Evolutionary conservation across 2,797 vertebrate genomes (phyloP).

Genomic region (Sylvilagus floridanus): DNA sequence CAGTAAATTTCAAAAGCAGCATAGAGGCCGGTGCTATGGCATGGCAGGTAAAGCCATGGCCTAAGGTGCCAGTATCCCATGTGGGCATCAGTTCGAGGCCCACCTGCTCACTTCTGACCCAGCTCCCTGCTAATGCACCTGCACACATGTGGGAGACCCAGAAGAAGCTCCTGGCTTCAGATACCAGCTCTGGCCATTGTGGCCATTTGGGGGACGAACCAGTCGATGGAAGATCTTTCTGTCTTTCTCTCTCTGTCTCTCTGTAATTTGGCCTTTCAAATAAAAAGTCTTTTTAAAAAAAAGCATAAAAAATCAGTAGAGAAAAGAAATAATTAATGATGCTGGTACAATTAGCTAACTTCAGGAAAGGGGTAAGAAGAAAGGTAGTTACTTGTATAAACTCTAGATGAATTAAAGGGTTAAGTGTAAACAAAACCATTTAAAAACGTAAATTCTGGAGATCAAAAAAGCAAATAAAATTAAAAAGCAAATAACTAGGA

Average conservation of each 20-base stretch:
- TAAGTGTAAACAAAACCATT: neutral
- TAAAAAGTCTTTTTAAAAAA: neutral
- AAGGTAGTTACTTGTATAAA: neutral
- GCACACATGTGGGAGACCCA: too few species aligned
- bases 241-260: too few species aligned
- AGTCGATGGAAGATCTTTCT: too few species aligned
- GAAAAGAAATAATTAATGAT: neutral
- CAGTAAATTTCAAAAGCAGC: neutral
- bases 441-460: neutral
- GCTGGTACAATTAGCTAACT: neutral
- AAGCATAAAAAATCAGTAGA: neutral
- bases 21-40: neutral
- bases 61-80: too few species aligned
- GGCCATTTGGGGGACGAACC: too few species aligned
- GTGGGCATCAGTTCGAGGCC: too few species aligned
- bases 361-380: neutral
- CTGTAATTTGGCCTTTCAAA: too few species aligned
- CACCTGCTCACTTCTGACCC: too few species aligned
- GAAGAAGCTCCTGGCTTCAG: too few species aligned
- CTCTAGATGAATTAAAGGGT: neutral
- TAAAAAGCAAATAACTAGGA: constrained; percentile 44
- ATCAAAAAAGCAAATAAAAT: constrained; percentile 28
- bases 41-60: too few species aligned
- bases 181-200: too few species aligned
- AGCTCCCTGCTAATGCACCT: too few species aligned